Evolutionary conservation across 2,113 vertebrate species (phyloP), one percentile per base, ranked within the genome.

Genomic region (Antidorcas marsupialis): DNA sequence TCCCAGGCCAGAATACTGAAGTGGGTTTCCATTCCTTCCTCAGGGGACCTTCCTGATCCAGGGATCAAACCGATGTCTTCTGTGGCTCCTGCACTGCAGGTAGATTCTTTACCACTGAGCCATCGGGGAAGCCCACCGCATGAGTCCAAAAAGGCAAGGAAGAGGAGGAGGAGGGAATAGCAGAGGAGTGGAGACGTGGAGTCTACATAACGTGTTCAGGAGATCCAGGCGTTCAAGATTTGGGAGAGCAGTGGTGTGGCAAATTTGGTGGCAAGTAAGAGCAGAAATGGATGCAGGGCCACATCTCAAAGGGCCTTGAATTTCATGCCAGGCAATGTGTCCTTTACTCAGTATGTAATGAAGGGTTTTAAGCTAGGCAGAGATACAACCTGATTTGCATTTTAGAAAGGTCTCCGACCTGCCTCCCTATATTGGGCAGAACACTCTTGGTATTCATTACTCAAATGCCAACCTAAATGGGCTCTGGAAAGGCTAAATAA

Each of bases 401-500:
- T 88, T 94, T 52, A 64, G 91, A 89, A 94, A 92, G 67, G 78
- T 96, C 88, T 89, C 45, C 0, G 23, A 59, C 93, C 59, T 94
- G 84, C 91, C 90, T 95, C 43, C 64, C 83, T 28, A 14, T 11
- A 50, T 12, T 81, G 84, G 33, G 78, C 87, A 85, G 52, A 91
- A 36, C 76, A 43, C 23, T 86, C 36, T 53, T 33, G 83, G 55
- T n/a, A n/a, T 59, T 92, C 93, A 78, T 94, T 82, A 95, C 91
- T 67, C 60, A 95, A 87, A 94, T 78, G 84, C 85, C 95, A 87
- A 39, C 60, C 79, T 59, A 53, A 64, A 50, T n/a, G 79, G 78
- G 60, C 30, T 39, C 59, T 91, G 92, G 93, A 93, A 93, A 93
- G 74, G 95, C 89, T 39, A 53, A 62, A 57, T 82, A 55, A 96